A percentile compares a stretch with the other conserved stretches of the same genome.
These are phyloP conservation scores for Cheilosia pagana DNA, from an alignment of 2,888 invertebrate species.

Conservation along the genomic window DNA sequence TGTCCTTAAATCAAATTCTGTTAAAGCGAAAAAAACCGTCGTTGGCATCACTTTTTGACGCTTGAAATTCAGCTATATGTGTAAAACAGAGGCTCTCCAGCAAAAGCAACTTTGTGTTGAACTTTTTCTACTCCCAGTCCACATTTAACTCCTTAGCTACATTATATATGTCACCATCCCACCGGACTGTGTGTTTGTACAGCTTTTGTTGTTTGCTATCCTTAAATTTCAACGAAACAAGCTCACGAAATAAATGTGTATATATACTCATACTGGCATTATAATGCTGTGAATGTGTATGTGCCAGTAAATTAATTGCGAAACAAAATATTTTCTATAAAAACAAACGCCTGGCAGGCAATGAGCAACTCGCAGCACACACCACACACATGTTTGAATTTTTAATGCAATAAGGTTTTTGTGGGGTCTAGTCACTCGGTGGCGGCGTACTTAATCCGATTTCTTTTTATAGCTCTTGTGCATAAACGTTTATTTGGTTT, in stretches of 20 bases:
- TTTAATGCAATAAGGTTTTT: constrained; percentile 25
- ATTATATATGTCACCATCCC: no score
- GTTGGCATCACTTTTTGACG: no score
- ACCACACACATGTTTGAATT: constrained; percentile 30
- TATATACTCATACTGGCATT: background rate
- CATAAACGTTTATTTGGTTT: background rate
- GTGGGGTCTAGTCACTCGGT: constrained; percentile 8
- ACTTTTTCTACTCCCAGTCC: constrained; percentile 4
- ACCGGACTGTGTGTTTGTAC: background rate
- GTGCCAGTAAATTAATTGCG: constrained; percentile 9
- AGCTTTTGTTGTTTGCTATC: constrained; percentile 4
- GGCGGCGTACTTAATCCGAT: constrained; percentile 24
- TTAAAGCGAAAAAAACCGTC: no score
- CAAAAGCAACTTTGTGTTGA: no score
- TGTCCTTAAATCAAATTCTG: no score
- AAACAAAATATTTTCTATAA: constrained; percentile 26
- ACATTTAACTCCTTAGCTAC: no score
- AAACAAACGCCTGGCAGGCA: constrained; percentile 17
- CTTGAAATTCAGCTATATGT: no score
- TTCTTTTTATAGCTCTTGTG: constrained; percentile 10
- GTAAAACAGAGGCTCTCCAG: no score
- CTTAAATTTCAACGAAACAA: background rate
- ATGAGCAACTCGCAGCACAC: constrained; percentile 12
- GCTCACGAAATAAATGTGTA: background rate
- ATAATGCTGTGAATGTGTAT: background rate